phyloP scores from a whole-genome alignment of 2,888 invertebrate species.

The Periphyllus acericola region DNA sequence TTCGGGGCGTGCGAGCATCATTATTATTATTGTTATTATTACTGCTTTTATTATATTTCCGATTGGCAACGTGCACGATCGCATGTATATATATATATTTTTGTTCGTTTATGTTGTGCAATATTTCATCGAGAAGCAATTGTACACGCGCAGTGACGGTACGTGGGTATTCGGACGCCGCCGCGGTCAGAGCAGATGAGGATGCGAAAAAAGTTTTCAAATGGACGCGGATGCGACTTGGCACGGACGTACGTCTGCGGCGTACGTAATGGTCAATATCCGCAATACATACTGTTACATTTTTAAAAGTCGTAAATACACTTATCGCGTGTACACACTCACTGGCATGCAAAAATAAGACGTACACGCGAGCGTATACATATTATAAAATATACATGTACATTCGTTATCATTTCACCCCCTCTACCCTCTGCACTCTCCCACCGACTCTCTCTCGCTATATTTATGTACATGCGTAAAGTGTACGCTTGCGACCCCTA shows the following conservation, averaged over 20 bases:
- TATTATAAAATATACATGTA: no score
- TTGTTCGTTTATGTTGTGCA: no score
- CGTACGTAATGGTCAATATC: neutral
- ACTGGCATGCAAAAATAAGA: neutral
- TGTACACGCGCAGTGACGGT: no score
- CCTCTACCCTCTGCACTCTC: no score
- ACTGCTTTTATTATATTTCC: no score
- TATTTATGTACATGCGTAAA: neutral
- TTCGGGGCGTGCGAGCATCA: neutral
- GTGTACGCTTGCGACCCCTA: neutral
- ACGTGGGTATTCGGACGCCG: no score
- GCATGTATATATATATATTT: no score
- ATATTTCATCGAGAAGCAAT: no score
- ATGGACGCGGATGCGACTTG: slow-evolving; percentile 7
- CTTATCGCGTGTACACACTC: no score
- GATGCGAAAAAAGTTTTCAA: neutral
- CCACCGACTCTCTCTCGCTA: no score
- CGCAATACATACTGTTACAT: neutral
- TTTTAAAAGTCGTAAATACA: slow-evolving; percentile 13
- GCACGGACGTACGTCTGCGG: slow-evolving; percentile 20
- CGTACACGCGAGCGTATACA: no score
- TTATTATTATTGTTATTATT: neutral
- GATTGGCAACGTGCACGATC: no score
- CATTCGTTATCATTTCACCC: neutral
- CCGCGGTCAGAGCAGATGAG: neutral